These are phyloP conservation scores for Danio jaintianensis DNA, from an alignment of 2,797 vertebrate genomes.

Conservation along the genomic window DNA sequence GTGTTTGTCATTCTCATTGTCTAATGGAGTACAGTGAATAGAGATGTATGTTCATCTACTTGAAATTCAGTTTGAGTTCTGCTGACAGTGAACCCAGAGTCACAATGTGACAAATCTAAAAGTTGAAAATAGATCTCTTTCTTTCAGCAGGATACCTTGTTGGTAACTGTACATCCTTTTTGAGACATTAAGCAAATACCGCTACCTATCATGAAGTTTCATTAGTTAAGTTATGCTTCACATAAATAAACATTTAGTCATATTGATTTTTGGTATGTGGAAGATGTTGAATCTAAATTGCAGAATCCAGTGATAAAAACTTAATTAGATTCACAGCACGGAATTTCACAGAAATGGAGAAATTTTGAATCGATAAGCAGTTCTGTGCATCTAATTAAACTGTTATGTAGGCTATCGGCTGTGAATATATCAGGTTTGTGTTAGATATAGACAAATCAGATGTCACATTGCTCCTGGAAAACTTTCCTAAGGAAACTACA, in stretches of 20 bases:
- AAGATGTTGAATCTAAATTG: too few species aligned
- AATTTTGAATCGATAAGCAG: too few species aligned
- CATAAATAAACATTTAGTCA: not conserved
- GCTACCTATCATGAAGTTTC: not conserved
- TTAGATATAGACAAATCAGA: conserved; percentile 2
- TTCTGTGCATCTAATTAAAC: too few species aligned
- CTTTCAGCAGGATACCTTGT: not conserved
- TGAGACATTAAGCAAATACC: not conserved
- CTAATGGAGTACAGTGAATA: conserved; percentile 38
- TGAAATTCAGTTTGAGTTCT: conserved; percentile 7
- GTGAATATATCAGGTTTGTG: not conserved
- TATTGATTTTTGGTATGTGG: too few species aligned
- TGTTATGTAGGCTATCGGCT: too few species aligned
- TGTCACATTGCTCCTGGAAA: conserved; percentile 12
- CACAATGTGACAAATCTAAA: conserved; percentile 23
- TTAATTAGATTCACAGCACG: too few species aligned
- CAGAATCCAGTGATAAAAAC: too few species aligned
- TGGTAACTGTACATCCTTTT: not conserved
- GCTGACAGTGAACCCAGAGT: conserved; percentile 9
- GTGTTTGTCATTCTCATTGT: conserved; percentile 58
- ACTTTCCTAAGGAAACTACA: conserved; percentile 55
- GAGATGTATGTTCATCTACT: conserved; percentile 43
- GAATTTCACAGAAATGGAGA: too few species aligned
- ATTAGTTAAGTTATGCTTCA: not conserved
- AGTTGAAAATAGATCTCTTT: conserved; percentile 11